Base-by-base conservation (phyloP, 2,113 vertebrate species). In the Peromyscus polionotus region DNA sequence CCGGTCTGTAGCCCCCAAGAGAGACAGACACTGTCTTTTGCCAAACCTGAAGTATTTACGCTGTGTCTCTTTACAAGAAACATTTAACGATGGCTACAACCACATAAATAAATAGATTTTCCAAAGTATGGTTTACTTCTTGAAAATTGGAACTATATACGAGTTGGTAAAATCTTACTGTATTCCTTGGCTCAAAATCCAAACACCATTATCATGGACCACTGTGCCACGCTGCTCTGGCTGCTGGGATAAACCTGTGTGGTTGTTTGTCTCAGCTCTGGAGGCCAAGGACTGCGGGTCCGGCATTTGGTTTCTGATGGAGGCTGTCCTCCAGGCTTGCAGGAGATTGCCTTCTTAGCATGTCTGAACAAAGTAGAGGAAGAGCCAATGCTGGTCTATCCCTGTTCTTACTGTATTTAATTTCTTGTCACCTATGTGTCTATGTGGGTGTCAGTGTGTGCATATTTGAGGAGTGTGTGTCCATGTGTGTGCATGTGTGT, bases 71-170 rank as follows among this genome's bases (percentile, higher is more conserved):
- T 93, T 54, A 79, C 59, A 80, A 67, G 86, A 91, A 87, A n/a
- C 54, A 13, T 72, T 70, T 85, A 65, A 45, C 24, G 45, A 22
- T 81, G 61, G 33, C 59, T 81, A 9, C 17, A 72, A 79, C 86
- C 59, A 16, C 3, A 85, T 45, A 96, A 96, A 81, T 80, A 57
- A 85, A 33, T 80, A 92, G 51, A 59, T 70, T 57, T 81, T 91
- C 26, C 28, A 9, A 76, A 86, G 54, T 28, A 16, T 61, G 22
- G 13, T 31, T 90, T 85, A 67, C 36, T 84, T 33, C 48, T 61
- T 88, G 73, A 90, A 90, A 94, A 89, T 88, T 76, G 65, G 94
- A 65, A 75, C n/a, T 92, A 48, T 6, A 14, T 89, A 19, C 48
- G 28, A 67, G 7, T 85, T 28, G 14, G 6, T 54, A 48, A 45